A percentile compares a stretch with the other conserved stretches of the same genome.
These are phyloP conservation scores for Melanotaenia maccullochi DNA, from an alignment of 2,797 vertebrate genomes.

Conservation along the genomic window DNA sequence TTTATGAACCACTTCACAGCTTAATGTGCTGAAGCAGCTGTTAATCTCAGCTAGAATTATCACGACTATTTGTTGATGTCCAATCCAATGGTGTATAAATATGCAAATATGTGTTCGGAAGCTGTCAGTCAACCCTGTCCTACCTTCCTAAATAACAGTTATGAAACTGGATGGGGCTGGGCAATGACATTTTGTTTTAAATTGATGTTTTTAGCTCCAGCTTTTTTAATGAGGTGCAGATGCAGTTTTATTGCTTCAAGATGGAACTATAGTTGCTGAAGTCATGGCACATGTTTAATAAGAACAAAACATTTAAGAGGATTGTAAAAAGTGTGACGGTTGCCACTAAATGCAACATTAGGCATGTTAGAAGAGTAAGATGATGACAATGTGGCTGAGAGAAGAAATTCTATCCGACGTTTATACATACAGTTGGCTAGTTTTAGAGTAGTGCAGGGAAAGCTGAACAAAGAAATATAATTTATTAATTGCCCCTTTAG, in stretches of 20 bases:
- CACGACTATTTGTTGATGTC: slow-evolving; percentile 4
- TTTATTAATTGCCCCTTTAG: slow-evolving; percentile 38
- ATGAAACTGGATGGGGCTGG: neutral
- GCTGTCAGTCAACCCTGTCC: neutral
- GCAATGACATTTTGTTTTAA: neutral
- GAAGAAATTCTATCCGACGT: slow-evolving; percentile 10
- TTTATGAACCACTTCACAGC: neutral
- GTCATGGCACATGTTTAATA: slow-evolving; percentile 52
- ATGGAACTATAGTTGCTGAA: slow-evolving; percentile 43
- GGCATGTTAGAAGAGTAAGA: slow-evolving; percentile 15
- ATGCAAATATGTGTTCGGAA: slow-evolving; percentile 6
- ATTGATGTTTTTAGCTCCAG: neutral
- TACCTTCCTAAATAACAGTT: neutral
- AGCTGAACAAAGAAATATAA: slow-evolving; percentile 40
- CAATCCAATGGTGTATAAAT: neutral
- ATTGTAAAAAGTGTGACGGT: neutral
- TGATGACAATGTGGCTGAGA: slow-evolving; percentile 28
- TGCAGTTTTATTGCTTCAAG: slow-evolving; percentile 56
- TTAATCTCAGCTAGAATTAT: slow-evolving; percentile 8
- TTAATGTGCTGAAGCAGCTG: neutral
- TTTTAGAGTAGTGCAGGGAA: slow-evolving; percentile 32
- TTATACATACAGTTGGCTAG: slow-evolving; percentile 23
- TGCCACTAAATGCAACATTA: slow-evolving; percentile 15
- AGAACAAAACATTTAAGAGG: slow-evolving; percentile 7
- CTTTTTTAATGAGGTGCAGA: slow-evolving; percentile 37